These are phyloP conservation scores for Tauraco erythrolophus DNA, from an alignment of 2,113 vertebrate species.

Conservation along the genomic window DNA sequence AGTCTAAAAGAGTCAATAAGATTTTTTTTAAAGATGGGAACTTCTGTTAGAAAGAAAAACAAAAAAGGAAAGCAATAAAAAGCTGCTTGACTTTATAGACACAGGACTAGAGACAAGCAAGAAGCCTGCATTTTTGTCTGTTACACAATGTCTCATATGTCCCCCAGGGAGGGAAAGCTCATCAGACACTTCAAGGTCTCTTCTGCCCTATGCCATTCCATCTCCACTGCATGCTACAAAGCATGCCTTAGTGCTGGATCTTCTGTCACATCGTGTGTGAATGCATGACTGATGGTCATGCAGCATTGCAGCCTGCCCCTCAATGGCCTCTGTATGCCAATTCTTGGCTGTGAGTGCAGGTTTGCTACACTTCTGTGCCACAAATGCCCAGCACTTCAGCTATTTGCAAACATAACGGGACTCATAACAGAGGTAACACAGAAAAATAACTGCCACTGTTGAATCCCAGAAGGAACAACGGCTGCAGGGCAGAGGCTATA, in stretches of 20 bases:
- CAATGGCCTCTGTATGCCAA: not conserved
- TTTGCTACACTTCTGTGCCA: not conserved
- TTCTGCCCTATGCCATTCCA: not conserved
- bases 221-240: not conserved
- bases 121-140: not conserved
- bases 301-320: not conserved
- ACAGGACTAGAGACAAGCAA: not conserved
- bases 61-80: not conserved
- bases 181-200: not conserved
- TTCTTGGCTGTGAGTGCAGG: not conserved
- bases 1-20: constrained; percentile 70
- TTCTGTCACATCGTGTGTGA: not conserved
- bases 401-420: not conserved
- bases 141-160: not conserved
- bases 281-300: not conserved
- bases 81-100: not conserved
- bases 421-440: not conserved
- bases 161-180: not conserved
- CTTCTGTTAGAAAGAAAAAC: not conserved
- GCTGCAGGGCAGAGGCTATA: not conserved
- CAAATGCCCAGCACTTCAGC: not conserved
- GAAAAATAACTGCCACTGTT: not conserved
- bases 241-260: not conserved
- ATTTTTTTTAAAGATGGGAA: not conserved
- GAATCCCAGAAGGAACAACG: not conserved